phyloP scores from a whole-genome alignment of 1,140 invertebrate species.

The Tachypleus tridentatus region DNA sequence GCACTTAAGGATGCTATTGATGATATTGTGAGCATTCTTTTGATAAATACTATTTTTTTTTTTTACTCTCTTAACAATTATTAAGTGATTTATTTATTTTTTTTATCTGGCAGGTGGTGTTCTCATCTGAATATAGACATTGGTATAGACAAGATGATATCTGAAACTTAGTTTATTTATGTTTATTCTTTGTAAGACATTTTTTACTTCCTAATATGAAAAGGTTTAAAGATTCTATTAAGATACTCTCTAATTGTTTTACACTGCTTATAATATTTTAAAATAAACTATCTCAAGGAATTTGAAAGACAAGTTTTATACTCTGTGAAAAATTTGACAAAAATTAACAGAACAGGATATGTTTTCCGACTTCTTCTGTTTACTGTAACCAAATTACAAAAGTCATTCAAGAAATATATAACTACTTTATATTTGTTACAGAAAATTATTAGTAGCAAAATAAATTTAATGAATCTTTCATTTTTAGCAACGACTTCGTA shows the following conservation, averaged over 20 bases:
- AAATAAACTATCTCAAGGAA: too few relatives aligned
- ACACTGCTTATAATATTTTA: too few relatives aligned
- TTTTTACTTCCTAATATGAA: too few relatives aligned
- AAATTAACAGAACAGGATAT: neutral
- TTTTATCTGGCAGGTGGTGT: slow-evolving; percentile 8
- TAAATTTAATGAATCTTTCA: slow-evolving; percentile 14
- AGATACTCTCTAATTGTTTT: too few relatives aligned
- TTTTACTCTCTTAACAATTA: neutral
- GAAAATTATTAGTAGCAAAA: neutral
- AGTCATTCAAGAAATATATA: neutral
- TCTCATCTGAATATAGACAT: slow-evolving; percentile 10
- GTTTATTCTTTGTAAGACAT: too few relatives aligned
- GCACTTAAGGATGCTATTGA: slow-evolving; percentile 98
- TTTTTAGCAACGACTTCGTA: slow-evolving; percentile 85
- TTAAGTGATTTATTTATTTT: slow-evolving; percentile 1
- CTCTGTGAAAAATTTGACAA: neutral
- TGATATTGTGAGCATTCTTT: slow-evolving; percentile 74
- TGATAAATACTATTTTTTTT: neutral
- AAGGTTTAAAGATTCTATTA: too few relatives aligned
- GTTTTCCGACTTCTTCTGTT: neutral
- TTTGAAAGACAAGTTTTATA: neutral
- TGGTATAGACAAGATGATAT: slow-evolving; percentile 4
- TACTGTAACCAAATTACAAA: neutral
- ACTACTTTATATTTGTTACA: neutral
- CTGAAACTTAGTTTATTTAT: neutral